These are phyloP conservation scores for Drosophila pandora DNA, from an alignment of 1,140 invertebrate genomes.

Conservation along the genomic window DNA sequence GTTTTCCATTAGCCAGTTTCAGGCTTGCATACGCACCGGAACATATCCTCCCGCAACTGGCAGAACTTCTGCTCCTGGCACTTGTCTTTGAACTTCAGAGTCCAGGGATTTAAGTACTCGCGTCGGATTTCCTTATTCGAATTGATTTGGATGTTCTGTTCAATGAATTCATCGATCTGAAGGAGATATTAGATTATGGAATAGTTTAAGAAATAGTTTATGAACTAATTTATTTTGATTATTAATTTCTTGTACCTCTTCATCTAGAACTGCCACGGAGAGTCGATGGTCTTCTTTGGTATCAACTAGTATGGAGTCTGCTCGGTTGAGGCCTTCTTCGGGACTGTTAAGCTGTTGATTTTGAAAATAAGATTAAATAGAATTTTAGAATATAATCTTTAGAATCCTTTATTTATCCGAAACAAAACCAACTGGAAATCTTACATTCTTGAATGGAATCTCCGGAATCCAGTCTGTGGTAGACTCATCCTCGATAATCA, in stretches of 20 bases:
- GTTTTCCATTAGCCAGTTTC: conserved; percentile 38
- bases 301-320: conserved; percentile 75
- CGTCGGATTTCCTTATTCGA: conserved; percentile 95
- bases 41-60: conserved; percentile 95
- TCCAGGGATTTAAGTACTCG: conserved; percentile 94
- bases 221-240: neutral
- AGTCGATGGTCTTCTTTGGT: conserved; percentile 70
- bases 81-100: conserved; percentile 91
- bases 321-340: conserved; percentile 70
- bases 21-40: conserved; percentile 85
- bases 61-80: conserved; percentile 87
- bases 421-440: conserved; percentile 24
- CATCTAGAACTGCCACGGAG: conserved; percentile 74
- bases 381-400: too few relatives aligned
- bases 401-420: too few relatives aligned
- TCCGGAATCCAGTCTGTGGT: conserved; percentile 94
- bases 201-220: neutral
- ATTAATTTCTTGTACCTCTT: conserved; percentile 61
- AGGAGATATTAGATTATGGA: neutral
- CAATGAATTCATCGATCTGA: conserved; percentile 94
- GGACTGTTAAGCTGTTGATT: conserved; percentile 66
- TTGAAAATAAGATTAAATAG: neutral
- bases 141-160: conserved; percentile 95
- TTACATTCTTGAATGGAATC: conserved; percentile 95
- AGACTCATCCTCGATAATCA: conserved; percentile 89